phyloP scores from a whole-genome alignment of 2,888 invertebrate genomes.

The Disparrhopalites patrizii region DNA sequence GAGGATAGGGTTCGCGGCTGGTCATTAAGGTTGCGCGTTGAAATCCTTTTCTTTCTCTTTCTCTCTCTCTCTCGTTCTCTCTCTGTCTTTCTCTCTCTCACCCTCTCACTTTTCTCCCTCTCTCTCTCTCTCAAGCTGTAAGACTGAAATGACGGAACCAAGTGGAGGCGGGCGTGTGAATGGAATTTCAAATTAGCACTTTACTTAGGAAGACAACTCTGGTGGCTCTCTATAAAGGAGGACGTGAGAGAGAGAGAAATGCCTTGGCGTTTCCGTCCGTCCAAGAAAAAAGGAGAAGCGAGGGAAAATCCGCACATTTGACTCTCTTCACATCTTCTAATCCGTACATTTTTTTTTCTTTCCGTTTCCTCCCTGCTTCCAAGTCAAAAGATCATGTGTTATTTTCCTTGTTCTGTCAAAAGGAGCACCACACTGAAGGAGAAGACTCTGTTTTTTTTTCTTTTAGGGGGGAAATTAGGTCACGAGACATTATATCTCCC shows the following conservation, averaged over 20 bases:
- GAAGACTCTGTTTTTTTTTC: too few species aligned
- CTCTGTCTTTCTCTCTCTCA: too few species aligned
- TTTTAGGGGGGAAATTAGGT: too few species aligned
- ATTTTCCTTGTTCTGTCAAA: too few species aligned
- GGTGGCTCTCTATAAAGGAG: background rate
- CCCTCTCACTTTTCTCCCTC: too few species aligned
- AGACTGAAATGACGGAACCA: conserved; percentile 37
- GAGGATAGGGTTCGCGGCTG: conserved; percentile 29
- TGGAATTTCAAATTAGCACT: conserved; percentile 49
- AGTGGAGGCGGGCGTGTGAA: conserved; percentile 42
- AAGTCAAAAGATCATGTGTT: background rate
- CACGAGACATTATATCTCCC: too few species aligned
- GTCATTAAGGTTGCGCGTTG: conserved; percentile 28
- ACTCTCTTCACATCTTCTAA: background rate
- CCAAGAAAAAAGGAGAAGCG: background rate
- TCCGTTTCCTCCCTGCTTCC: background rate
- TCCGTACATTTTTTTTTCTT: background rate
- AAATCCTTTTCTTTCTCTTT: conserved; percentile 28
- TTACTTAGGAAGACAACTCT: conserved; percentile 24
- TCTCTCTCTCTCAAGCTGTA: too few species aligned
- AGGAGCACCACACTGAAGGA: too few species aligned
- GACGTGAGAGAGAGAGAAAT: background rate
- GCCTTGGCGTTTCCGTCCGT: conserved; percentile 15
- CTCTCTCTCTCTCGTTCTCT: too few species aligned
- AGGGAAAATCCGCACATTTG: conserved; percentile 10